Evolutionary conservation across 1,140 invertebrate genomes (phyloP), one percentile per base, ranked within the genome.

Genomic region (Thrips palmi): DNA sequence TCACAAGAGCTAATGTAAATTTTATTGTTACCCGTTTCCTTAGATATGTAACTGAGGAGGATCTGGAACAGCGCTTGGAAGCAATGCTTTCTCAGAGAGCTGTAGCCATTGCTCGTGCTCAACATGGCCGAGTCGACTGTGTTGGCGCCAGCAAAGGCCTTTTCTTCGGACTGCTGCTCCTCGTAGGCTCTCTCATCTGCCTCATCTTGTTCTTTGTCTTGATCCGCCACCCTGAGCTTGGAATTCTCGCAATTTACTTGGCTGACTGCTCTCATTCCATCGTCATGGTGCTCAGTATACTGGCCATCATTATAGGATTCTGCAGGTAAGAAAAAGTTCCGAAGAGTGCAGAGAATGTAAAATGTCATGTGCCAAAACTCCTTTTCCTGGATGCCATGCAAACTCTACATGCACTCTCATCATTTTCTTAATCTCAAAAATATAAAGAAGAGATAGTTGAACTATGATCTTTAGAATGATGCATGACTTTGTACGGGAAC

Each of bases 151-250:
- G 82, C 53, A 85, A 86, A 53, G 87, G 87, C 44, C 67, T 91
- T n/a, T 93, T 93, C 70, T 83, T 86, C 58, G 87, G 86, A 42
- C 70, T 92, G 12, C 68, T 93, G 14, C 68, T 89, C 25, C 62
- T 92, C 37, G 86, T 91, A 21, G 82, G 78, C n/a, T 84, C 85
- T 4, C 64, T 91, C 29, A 92, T 91, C 53, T 91, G 85, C 56
- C 63, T 92, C 51, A 91, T 92, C 47, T 70, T 92, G 20, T 93
- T 91, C 74, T 92, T 92, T 62, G 86, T 92, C 23, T 64, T 91
- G 42, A 82, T 91, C 43, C 78, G 77, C 55, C 77, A 86, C 52
- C 69, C 75, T 24, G 67, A 81, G 45, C 65, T 85, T 44, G 74
- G 77, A 44, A 62, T 80, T 35, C 58, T 89, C 34, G 86, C 86